These are phyloP conservation scores for Geotrupes spiniger DNA, from an alignment of 2,888 invertebrate species.

Conservation along the genomic window DNA sequence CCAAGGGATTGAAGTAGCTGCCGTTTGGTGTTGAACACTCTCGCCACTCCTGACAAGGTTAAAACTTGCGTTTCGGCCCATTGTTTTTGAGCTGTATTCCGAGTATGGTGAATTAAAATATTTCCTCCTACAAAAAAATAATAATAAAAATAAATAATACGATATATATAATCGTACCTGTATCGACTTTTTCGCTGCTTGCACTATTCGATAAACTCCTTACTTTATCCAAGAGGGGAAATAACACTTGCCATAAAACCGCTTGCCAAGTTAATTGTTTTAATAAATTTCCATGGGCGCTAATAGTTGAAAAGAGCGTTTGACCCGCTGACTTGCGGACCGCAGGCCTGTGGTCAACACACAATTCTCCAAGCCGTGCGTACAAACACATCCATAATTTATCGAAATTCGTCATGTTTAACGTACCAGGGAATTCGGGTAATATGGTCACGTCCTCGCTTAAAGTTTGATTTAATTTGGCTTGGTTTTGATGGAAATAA, in stretches of 20 bases:
- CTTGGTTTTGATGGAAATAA: conserved; percentile 93
- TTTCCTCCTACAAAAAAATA: conserved; percentile 60
- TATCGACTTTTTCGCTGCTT: conserved; percentile 79
- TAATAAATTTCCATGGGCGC: conserved; percentile 89
- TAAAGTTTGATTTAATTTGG: conserved; percentile 72
- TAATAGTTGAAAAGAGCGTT: conserved; percentile 95
- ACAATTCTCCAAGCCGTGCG: conserved; percentile 82
- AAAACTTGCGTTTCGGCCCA: conserved; percentile 98
- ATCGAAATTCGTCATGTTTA: conserved; percentile 85
- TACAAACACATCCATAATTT: conserved; percentile 96
- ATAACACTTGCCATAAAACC: conserved; percentile 91
- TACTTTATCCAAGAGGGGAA: conserved; percentile 92
- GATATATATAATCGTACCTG: conserved; percentile 48
- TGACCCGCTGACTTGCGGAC: conserved; percentile 96
- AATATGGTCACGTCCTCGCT: conserved; percentile 73
- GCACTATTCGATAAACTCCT: conserved; percentile 69
- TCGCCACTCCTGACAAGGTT: conserved; percentile 86
- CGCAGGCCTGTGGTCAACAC: conserved; percentile 92
- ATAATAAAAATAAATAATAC: conserved; percentile 1
- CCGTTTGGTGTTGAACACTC: conserved; percentile 89
- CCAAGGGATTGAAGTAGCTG: conserved; percentile 78
- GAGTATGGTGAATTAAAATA: conserved; percentile 95
- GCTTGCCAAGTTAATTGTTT: conserved; percentile 91
- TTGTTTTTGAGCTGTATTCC: conserved; percentile 98
- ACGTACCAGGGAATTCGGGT: conserved; percentile 79